These are phyloP conservation scores for Xerus inauris DNA, from an alignment of 2,113 vertebrate genomes.

Conservation along the genomic window DNA sequence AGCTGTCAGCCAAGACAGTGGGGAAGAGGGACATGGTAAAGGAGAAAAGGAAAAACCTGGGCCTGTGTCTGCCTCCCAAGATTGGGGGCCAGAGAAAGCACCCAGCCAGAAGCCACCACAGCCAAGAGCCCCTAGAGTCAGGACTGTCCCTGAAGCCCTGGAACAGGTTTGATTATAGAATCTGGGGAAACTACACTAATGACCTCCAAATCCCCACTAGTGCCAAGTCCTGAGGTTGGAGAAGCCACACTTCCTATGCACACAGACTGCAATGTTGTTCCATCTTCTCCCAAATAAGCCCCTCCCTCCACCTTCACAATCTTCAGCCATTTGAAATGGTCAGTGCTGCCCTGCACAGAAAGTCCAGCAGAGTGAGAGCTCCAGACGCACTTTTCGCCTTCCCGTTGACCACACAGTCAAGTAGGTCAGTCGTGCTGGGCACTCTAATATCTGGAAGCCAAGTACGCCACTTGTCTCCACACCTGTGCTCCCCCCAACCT, in stretches of 20 bases:
- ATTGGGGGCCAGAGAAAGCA: neutral
- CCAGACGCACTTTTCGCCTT: fast-evolving
- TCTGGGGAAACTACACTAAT: neutral
- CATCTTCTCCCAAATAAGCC: neutral
- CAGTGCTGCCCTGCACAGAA: neutral
- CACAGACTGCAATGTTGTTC: neutral
- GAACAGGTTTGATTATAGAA: neutral
- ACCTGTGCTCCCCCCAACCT: neutral
- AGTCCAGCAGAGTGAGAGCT: neutral
- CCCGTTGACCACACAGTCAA: neutral
- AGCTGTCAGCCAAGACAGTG: neutral
- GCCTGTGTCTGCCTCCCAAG: neutral
- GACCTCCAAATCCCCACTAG: neutral
- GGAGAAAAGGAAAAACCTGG: neutral
- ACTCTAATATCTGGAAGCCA: neutral
- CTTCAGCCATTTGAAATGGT: neutral
- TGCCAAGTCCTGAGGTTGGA: neutral
- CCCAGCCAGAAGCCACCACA: neutral
- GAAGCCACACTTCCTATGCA: neutral
- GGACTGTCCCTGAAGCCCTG: neutral
- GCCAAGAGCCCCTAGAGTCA: neutral
- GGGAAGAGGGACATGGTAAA: neutral
- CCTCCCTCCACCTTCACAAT: neutral
- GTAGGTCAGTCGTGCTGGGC: neutral
- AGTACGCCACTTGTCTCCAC: neutral